Evolutionary conservation across 2,797 vertebrate genomes (phyloP).

Genomic region (Dallia pectoralis): DNA sequence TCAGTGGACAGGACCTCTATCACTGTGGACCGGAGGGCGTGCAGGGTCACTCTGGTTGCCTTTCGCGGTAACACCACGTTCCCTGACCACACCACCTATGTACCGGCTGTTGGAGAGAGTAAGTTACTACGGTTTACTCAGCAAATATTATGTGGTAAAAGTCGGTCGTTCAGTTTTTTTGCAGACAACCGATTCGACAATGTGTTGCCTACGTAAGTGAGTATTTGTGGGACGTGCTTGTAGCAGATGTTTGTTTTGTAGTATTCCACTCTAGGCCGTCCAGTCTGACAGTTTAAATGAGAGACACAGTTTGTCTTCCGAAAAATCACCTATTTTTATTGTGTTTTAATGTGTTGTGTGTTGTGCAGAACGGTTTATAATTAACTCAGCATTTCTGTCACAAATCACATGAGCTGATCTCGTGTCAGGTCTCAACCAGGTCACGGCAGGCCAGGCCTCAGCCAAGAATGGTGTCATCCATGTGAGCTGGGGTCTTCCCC

Average conservation of each 20-base stretch:
- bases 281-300: background rate
- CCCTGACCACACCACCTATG: constrained; percentile 45
- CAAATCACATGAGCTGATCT: constrained; percentile 6
- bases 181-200: background rate
- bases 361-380: background rate
- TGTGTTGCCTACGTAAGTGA: too few relatives aligned
- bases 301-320: background rate
- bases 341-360: background rate
- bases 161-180: background rate
- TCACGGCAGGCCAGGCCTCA: constrained; percentile 41
- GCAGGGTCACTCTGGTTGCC: constrained; percentile 47
- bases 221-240: too few relatives aligned
- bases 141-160: background rate
- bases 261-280: too few relatives aligned
- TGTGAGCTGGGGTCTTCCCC: constrained; percentile 61
- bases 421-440: constrained; percentile 46
- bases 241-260: background rate
- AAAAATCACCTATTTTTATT: background rate
- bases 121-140: background rate
- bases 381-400: background rate
- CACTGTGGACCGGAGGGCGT: constrained; percentile 39
- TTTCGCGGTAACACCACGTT: constrained; percentile 2
- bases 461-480: constrained; percentile 20
- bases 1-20: constrained; percentile 33
- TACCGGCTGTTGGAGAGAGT: constrained; percentile 59